Percentiles rank a stretch among this genome's conserved stretches.
Evolutionary conservation across 2,797 vertebrate species (phyloP).

Genomic region (Clarias pachynema): DNA sequence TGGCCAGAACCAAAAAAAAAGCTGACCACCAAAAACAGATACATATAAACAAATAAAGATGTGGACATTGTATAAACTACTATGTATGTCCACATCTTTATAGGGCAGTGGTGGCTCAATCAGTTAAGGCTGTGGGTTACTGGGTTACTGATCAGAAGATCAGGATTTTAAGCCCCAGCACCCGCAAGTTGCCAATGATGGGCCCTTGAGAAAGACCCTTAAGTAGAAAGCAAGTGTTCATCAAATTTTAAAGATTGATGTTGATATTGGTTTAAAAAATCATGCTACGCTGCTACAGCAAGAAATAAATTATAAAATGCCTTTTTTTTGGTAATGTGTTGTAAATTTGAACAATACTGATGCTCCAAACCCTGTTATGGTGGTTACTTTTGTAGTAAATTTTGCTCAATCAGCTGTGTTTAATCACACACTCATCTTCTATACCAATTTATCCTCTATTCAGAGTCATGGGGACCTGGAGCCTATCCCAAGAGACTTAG

Average conservation of each 20-base stretch:
- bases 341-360: background rate
- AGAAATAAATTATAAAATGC: background rate
- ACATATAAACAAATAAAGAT: too few relatives aligned
- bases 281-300: background rate
- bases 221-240: background rate
- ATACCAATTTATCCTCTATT: too few relatives aligned
- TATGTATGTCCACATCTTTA: too few relatives aligned
- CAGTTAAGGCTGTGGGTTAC: too few relatives aligned
- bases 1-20: background rate
- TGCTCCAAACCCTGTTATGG: background rate
- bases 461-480: too few relatives aligned
- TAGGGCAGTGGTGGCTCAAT: too few relatives aligned
- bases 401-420: background rate
- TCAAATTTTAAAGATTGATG: background rate
- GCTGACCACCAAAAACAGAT: background rate
- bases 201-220: too few relatives aligned
- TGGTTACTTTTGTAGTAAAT: background rate
- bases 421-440: background rate
- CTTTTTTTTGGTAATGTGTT: background rate
- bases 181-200: too few relatives aligned
- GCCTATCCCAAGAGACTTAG: too few relatives aligned
- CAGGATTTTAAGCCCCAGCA: too few relatives aligned
- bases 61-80: too few relatives aligned
- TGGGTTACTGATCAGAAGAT: too few relatives aligned
- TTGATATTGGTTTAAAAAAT: background rate